Evolutionary conservation across 2,113 vertebrate genomes (phyloP).

Genomic region (Leucosticte australis): DNA sequence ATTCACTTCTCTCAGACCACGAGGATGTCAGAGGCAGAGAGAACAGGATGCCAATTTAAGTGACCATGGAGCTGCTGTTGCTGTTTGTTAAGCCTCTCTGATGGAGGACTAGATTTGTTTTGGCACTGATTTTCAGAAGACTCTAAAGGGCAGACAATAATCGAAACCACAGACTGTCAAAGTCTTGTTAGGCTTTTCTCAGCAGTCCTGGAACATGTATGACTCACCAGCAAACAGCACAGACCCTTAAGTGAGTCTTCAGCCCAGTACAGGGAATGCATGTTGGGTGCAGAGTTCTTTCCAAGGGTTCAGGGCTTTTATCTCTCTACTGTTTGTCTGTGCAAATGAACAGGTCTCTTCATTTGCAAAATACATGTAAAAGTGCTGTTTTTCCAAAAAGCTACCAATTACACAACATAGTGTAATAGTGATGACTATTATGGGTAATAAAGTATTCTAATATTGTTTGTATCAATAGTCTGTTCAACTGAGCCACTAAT

Average conservation of each 20-base stretch:
- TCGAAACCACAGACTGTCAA: background rate
- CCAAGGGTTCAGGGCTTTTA: background rate
- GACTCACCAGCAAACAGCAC: slow-evolving; percentile 21
- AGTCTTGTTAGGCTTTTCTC: background rate
- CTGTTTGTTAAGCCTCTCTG: background rate
- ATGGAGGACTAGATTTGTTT: background rate
- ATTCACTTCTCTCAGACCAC: background rate
- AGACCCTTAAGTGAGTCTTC: background rate
- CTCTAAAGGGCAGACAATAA: background rate
- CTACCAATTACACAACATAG: background rate
- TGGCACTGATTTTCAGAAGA: background rate
- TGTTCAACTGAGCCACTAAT: background rate
- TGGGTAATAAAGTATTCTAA: background rate
- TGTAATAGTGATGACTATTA: background rate
- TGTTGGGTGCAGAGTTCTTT: background rate
- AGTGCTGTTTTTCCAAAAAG: background rate
- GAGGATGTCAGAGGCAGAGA: background rate
- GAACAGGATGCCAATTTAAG: background rate
- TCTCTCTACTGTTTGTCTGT: background rate
- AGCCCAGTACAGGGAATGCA: background rate
- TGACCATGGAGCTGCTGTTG: background rate
- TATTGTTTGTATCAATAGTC: background rate
- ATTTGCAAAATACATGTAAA: background rate
- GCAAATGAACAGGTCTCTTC: background rate
- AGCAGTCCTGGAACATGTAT: background rate